These are phyloP conservation scores for Leptinotarsa undecemlineata DNA, from an alignment of 1,140 invertebrate species.

Conservation along the genomic window DNA sequence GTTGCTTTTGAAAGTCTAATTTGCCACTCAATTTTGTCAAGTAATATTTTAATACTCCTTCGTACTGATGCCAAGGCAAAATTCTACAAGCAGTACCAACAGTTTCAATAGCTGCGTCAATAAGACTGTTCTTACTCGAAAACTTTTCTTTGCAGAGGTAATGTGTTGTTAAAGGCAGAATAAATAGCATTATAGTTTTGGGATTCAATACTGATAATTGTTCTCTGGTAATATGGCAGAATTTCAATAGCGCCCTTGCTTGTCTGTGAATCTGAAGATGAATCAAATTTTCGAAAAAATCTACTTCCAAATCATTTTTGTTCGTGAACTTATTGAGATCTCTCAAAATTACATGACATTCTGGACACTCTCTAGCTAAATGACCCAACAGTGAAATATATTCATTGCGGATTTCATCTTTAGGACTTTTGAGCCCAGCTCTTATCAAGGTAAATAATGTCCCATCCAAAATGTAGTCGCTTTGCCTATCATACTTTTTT, in stretches of 20 bases:
- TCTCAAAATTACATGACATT: conserved; percentile 70
- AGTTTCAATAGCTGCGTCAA: conserved; percentile 82
- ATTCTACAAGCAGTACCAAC: conserved; percentile 74
- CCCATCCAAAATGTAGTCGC: conserved; percentile 72
- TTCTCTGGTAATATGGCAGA: conserved; percentile 64
- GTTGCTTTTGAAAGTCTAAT: conserved; percentile 78
- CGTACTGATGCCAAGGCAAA: conserved; percentile 86
- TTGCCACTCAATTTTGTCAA: conserved; percentile 72
- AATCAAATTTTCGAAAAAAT: conserved; percentile 92
- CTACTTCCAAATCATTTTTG: conserved; percentile 79
- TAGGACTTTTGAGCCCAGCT: conserved; percentile 68
- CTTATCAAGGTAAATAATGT: conserved; percentile 71
- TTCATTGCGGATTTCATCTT: conserved; percentile 71
- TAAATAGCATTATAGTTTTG: conserved; percentile 78
- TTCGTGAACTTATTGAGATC: conserved; percentile 75
- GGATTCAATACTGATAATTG: conserved; percentile 63
- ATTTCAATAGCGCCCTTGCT: conserved; percentile 75
- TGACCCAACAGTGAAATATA: conserved; percentile 76
- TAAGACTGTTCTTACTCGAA: conserved; percentile 73
- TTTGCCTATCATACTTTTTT: conserved; percentile 58
- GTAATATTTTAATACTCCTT: conserved; percentile 78
- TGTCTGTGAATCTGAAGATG: conserved; percentile 85
- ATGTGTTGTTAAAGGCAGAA: conserved; percentile 79
- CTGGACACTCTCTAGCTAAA: conserved; percentile 71
- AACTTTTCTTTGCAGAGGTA: conserved; percentile 82